These are phyloP conservation scores for Acanthisitta chloris DNA, from an alignment of 2,113 vertebrate genomes.

Conservation along the genomic window DNA sequence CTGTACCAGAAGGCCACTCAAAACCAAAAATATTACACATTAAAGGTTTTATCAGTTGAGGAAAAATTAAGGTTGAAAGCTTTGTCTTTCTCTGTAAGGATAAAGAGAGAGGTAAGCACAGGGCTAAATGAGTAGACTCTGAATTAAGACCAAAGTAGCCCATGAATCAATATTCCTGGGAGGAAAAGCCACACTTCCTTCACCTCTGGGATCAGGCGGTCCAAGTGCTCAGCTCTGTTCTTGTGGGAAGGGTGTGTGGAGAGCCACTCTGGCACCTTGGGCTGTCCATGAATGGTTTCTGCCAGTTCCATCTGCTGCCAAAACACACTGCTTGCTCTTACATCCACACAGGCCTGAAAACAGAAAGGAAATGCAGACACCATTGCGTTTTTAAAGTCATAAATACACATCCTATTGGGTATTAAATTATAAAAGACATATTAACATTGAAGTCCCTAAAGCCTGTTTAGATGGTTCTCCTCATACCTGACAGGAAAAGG, in stretches of 20 bases:
- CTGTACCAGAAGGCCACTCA: background rate
- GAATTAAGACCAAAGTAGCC: background rate
- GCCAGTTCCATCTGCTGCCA: slow-evolving; percentile 92
- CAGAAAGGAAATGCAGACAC: background rate
- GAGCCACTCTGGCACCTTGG: slow-evolving; percentile 86
- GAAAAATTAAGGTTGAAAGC: background rate
- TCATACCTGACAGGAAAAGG: background rate
- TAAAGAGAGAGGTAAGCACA: background rate
- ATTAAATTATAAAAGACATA: background rate
- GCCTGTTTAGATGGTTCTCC: background rate
- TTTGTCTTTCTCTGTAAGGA: background rate
- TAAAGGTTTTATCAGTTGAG: too few species aligned
- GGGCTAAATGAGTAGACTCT: background rate
- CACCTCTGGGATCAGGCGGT: slow-evolving; percentile 89
- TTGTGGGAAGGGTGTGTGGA: slow-evolving; percentile 95
- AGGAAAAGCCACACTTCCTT: background rate
- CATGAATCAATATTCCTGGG: background rate
- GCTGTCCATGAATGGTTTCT: slow-evolving; percentile 73
- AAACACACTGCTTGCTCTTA: slow-evolving; percentile 88
- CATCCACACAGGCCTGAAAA: slow-evolving; percentile 89
- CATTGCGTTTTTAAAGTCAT: background rate
- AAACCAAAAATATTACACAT: background rate
- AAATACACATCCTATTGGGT: background rate
- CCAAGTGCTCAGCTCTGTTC: slow-evolving; percentile 81
- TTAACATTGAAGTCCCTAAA: background rate